Conservation (phyloP, 2,113 vertebrate genomes). For the Chelonoidis abingdonii region DNA sequence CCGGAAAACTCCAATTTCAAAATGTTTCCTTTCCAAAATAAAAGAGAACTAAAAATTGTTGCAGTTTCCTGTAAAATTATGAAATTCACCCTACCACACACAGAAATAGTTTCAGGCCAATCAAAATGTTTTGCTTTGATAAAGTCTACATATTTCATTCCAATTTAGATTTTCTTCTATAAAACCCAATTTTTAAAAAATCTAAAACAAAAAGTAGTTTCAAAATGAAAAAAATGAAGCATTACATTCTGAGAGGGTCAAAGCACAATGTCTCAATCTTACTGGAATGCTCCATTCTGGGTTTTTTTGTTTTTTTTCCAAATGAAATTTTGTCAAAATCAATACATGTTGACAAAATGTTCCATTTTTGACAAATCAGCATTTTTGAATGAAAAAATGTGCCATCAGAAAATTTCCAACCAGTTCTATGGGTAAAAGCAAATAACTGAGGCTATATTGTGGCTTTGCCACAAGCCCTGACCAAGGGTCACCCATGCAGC, state of each 20-base stretch:
- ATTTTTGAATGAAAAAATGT: background rate
- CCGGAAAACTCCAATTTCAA: background rate
- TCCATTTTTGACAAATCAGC: background rate
- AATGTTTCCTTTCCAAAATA: background rate
- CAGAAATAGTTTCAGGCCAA: background rate
- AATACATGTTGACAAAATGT: background rate
- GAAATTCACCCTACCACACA: background rate
- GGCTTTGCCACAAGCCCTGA: background rate
- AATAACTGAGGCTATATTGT: background rate
- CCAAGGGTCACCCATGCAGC: background rate
- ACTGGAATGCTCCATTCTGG: background rate
- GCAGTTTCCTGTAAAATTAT: background rate
- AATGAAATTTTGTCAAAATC: background rate
- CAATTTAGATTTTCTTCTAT: background rate
- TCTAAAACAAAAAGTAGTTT: background rate
- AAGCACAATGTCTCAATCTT: background rate
- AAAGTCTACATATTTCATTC: background rate
- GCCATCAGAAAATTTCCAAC: background rate
- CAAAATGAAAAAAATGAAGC: background rate
- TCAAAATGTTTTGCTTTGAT: background rate
- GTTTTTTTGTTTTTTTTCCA: constrained; percentile 11
- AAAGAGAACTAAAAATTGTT: background rate
- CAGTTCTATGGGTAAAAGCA: background rate
- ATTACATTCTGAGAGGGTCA: background rate
- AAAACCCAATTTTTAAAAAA: background rate